Evolutionary conservation across 2,888 invertebrate species (phyloP).

Genomic region (Corbicula japonica): DNA sequence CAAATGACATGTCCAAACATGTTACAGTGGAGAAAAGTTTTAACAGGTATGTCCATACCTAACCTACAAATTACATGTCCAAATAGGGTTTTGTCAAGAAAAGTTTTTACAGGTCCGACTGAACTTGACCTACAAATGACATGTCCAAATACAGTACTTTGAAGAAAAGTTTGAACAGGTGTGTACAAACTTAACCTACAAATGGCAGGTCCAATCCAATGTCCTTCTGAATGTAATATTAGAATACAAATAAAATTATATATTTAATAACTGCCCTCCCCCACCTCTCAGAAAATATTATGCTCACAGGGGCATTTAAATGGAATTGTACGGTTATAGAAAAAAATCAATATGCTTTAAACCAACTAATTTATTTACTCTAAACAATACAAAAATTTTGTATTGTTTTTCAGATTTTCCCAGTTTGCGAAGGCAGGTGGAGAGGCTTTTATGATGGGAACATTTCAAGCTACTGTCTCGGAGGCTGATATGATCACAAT

Average conservation of each 20-base stretch:
- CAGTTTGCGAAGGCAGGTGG: slow-evolving; percentile 83
- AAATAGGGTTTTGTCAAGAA: slow-evolving; percentile 83
- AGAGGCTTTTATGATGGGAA: slow-evolving; percentile 81
- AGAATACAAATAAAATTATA: no score
- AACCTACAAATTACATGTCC: slow-evolving; percentile 74
- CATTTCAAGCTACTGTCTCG: slow-evolving; percentile 71
- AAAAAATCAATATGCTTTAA: background rate
- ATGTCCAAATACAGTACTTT: background rate
- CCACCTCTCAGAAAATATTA: no score
- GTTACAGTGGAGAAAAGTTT: no score
- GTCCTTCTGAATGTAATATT: no score
- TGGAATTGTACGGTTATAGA: background rate
- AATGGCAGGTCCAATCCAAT: no score
- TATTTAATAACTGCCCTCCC: no score
- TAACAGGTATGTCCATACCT: no score
- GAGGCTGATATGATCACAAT: slow-evolving; percentile 80
- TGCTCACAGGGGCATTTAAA: no score
- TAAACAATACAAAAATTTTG: background rate
- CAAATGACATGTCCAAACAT: no score
- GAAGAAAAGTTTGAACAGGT: no score
- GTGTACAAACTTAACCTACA: no score
- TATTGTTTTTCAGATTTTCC: slow-evolving; percentile 76
- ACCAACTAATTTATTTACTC: background rate
- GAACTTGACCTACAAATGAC: background rate
- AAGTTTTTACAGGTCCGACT: slow-evolving; percentile 78